Conservation (phyloP, 2,113 vertebrate species). For the Pomatostomus ruficeps region DNA sequence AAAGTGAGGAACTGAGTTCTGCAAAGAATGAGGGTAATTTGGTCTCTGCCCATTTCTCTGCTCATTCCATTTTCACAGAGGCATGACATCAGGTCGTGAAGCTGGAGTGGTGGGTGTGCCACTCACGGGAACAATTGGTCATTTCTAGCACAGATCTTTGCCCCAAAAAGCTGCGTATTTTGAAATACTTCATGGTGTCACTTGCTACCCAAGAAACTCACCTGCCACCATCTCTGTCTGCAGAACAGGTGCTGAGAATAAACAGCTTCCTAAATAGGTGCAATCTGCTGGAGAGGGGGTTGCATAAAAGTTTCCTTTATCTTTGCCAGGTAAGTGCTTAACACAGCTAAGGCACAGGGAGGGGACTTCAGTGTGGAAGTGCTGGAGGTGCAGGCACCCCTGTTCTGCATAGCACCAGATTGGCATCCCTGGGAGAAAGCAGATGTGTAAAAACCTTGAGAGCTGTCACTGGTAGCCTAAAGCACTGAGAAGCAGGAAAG, state of each 20-base stretch:
- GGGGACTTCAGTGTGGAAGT: neutral
- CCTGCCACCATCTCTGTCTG: neutral
- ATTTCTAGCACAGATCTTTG: neutral
- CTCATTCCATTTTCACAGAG: neutral
- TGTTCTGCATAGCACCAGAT: rapidly evolving
- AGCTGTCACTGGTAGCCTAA: neutral
- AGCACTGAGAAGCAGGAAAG: neutral
- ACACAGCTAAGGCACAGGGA: neutral
- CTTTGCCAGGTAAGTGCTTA: neutral
- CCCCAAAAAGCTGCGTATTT: neutral
- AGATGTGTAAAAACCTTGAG: neutral
- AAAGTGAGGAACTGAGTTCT: neutral
- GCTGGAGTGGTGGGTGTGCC: neutral
- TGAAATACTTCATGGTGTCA: neutral
- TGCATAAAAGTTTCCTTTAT: neutral
- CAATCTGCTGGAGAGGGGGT: neutral
- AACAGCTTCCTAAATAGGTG: neutral
- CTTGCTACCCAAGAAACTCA: neutral
- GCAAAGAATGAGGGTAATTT: neutral
- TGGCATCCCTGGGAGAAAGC: neutral
- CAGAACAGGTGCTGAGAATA: neutral
- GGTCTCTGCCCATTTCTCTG: neutral
- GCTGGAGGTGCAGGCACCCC: neutral
- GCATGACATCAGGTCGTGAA: neutral
- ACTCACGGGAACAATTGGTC: neutral